Base-by-base conservation (phyloP, 1,140 invertebrate species). In the Anadara kagoshimensis region DNA sequence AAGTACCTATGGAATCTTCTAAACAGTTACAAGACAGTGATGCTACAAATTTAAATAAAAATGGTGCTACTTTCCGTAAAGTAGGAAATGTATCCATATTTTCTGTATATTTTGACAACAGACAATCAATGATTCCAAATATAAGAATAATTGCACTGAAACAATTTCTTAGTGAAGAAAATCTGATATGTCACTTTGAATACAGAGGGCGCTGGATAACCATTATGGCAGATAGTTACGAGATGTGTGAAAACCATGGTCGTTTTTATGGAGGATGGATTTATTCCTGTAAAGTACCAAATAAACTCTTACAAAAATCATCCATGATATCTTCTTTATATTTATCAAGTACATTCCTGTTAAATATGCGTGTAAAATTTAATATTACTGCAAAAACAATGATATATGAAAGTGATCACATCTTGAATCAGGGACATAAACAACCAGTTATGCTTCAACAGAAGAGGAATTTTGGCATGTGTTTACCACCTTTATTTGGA, bases 401-500 rank as follows among this genome's bases (percentile, higher is more conserved):
- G 43, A 56, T 54, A 49, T 22, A 26, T 20, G 53, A 43, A 57
- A 5, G 43, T 22, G 45, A 49, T 63, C 26, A 65, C 18, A 4
- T 36, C 29, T 36, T 2, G 29, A 14, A n/a, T 41, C 20, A 16
- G 36, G 12, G 49, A 24, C 43, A 26, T 22, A 51, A 64, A 36
- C 36, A 18, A 5, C 11, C 36, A 12, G 8, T 63, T 16, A 47
- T 47, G 22, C 22, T 43, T 43, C 61, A 63, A 49, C 16, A 43
- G 24, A 63, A 14, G 2, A 20, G 49, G 1, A 18, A 29, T 5
- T 47, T 98, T 41, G 96, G 93, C 4, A 71, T 89, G 5, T 89
- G 88, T 74, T 76, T 89, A 29, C 85, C 88, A n/a, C 87, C 88
- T 11, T 64, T 89, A 43, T 87, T 86, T 78, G 87, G 87, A 18